Base-by-base conservation (phyloP, 92 coral and sea anemone genomes). In the Bergia sp. region DNA sequence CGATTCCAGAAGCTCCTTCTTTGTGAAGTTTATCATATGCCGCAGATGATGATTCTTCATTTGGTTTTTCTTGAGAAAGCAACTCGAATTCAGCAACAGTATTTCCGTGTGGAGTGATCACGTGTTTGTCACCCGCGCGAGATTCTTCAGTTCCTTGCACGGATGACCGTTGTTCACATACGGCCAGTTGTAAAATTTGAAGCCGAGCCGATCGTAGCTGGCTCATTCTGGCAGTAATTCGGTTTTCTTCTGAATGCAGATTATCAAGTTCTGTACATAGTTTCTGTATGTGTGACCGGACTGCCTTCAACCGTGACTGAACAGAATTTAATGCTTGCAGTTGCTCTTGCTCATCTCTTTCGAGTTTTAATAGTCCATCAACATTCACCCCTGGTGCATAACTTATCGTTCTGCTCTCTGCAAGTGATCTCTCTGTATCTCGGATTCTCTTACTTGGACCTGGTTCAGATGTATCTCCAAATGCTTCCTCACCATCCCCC, bases 261-360 rank as follows among this genome's bases (percentile, higher is more conserved):
- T 77, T 88, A 79, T 94, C 96, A 86, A 97, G 91, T 58, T 94
- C 99, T 36, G 91, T 92, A 86, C 94, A 93, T 71, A 97, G 80
- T 38, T 92, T 87, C 90, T 97, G 99, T 73, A 97, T 91, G 69
- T 94, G 95, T 15, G 93, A 81, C 13, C 95, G 95, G 18, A 94
- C 92, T 18, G 78, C 89, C 86, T 92, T 94, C 76, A 94, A 61
- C 64, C 94, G 92, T 5, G 91, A 89, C 82, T 94, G 99, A 18
- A 95, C 95, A 0, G 85, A 85, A 29, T 93, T 89, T 2, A 97
- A 87, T 73, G 93, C 92, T 73, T 96, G 93, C 47, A 94, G 80
- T 81, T 96, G 96, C 29, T 89, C 90, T 86, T 94, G 99, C 36
- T 97, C 99, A 47, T 97, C 97, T 69, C 93, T 92, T 88, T 97